Conservation (phyloP, 2,797 vertebrate genomes). For the Pantherophis alleghaniensis region DNA sequence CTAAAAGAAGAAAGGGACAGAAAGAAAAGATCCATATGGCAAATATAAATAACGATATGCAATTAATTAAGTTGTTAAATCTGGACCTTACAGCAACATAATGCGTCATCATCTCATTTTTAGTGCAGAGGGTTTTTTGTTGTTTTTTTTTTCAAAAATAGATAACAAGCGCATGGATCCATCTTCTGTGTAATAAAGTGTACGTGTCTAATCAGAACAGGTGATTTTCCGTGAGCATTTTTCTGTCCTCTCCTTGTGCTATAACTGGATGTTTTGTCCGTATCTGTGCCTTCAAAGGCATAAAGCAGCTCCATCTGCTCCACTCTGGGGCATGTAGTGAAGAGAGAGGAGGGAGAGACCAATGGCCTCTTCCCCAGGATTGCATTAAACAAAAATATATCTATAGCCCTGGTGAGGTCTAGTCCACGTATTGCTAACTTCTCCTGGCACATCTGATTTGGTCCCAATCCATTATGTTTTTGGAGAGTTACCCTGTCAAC, state of each 20-base stretch:
- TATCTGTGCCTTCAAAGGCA: neutral
- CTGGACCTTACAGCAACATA: neutral
- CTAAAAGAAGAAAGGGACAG: neutral
- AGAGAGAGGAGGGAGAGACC: neutral
- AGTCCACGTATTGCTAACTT: neutral
- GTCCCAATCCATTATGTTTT: neutral
- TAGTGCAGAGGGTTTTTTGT: neutral
- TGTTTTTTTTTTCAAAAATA: neutral
- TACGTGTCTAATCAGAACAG: neutral
- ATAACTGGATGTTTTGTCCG: neutral
- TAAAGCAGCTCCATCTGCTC: neutral
- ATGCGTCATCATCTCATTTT: neutral
- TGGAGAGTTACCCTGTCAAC: neutral
- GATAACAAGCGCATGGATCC: neutral
- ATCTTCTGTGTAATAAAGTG: neutral
- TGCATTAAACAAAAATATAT: neutral
- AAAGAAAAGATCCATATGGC: neutral
- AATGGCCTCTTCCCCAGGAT: neutral
- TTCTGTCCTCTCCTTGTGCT: neutral
- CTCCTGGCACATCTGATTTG: neutral
- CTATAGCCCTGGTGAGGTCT: neutral
- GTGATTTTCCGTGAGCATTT: neutral
- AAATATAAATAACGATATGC: neutral
- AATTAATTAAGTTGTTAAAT: neutral
- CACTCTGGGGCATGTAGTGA: neutral